Percentiles rank a stretch among this genome's conserved stretches.
These are phyloP conservation scores for Rugalucina vietnamica DNA, from an alignment of 2,888 invertebrate genomes.

Conservation along the genomic window DNA sequence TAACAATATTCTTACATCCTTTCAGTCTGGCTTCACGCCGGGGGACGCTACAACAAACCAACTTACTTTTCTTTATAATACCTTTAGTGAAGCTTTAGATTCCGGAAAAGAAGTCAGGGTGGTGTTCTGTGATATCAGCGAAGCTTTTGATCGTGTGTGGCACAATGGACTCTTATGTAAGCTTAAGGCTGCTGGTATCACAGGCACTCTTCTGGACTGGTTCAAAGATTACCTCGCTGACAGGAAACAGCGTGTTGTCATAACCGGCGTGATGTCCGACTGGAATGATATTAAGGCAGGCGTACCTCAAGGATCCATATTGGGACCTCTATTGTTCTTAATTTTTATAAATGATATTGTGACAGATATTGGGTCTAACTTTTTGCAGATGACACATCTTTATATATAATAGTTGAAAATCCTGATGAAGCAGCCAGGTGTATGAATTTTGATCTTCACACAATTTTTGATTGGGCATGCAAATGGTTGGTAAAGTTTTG, in stretches of 20 bases:
- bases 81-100: slow-evolving; percentile 26
- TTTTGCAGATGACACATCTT: slow-evolving; percentile 43
- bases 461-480: not conserved
- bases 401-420: not conserved
- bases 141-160: slow-evolving; percentile 51
- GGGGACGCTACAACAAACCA: slow-evolving; percentile 39
- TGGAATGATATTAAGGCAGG: not conserved
- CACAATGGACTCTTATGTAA: slow-evolving; percentile 21
- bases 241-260: not conserved
- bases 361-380: slow-evolving; percentile 5
- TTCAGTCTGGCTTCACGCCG: slow-evolving; percentile 34
- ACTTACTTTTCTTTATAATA: slow-evolving; percentile 18
- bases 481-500: not conserved
- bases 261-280: not conserved
- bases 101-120: slow-evolving; percentile 33
- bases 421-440: not conserved
- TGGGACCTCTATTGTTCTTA: slow-evolving; percentile 34
- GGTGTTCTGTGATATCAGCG: slow-evolving; percentile 44
- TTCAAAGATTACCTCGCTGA: slow-evolving; percentile 1
- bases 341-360: slow-evolving; percentile 39
- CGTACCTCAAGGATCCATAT: slow-evolving; percentile 34
- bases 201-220: slow-evolving; percentile 7
- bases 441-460: not conserved
- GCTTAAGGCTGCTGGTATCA: slow-evolving; percentile 19
- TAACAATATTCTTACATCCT: not conserved